Evolutionary conservation across 2,797 vertebrate genomes (phyloP), one percentile per base, ranked within the genome.

Genomic region (Amblyraja radiata): DNA sequence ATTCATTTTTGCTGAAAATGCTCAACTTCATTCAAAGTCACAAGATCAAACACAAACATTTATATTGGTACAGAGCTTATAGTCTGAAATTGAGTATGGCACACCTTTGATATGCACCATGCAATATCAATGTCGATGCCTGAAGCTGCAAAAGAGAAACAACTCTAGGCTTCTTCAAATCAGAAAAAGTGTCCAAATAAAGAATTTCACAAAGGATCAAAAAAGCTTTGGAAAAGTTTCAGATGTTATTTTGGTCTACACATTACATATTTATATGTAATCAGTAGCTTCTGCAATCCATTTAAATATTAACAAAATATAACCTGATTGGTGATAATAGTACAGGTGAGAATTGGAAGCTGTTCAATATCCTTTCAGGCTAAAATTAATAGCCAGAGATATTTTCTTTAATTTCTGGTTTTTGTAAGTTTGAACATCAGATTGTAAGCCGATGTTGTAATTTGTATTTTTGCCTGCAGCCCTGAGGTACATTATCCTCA

Each of bases 291-390:
- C 61, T 63, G n/a, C 58, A 63, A 16, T 13, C 58, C 58, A 63
- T 86, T 28, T 63, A 63, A n/a, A 13, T 25, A 63, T 61, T 86
- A 88, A 88, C 84, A 88, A 88, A 88, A 88, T 88, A 65, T 65
- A 10, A 65, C 1, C 61, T 8, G n/a, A 36, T 21, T 36, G 14
- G 16, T 13, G 25, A 11, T 28, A 28, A 61, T 11, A 84, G 81
- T 58, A 84, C 23, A 25, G 23, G 6, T 84, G 46, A 28, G 61
- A 58, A 84, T 4, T 58, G 54, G 11, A 25, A 61, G 23, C 8
- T 61, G 16, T 84, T 32, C 63, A 86, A 86, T 61, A 63, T 63
- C 61, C 6, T n/a, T 65, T 86, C 83, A 63, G 61, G 28, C 6
- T 16, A 14, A 28, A 58, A n/a, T n/a, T n/a, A 63, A 63, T 14